Evolutionary conservation across 2,797 vertebrate species (phyloP).

Genomic region (Orientallactaga sibirica): DNA sequence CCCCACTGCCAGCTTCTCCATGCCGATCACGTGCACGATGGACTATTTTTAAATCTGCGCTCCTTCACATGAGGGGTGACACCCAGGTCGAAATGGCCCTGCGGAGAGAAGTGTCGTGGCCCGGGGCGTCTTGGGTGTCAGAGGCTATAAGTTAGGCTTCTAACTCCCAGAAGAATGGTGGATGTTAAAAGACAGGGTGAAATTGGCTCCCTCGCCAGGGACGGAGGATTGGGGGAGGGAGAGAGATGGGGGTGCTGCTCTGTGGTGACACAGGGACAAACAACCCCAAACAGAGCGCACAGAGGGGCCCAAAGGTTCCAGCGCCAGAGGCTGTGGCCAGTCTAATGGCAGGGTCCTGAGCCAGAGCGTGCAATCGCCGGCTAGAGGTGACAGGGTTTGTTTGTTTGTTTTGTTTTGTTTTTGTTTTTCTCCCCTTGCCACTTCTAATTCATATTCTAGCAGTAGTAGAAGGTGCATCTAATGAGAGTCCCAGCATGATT

Average conservation of each 20-base stretch:
- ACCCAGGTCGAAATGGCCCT: constrained; percentile 8
- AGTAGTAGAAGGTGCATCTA: neutral
- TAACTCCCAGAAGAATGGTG: neutral
- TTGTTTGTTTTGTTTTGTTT: neutral
- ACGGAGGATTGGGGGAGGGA: neutral
- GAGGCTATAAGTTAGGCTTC: constrained; percentile 13
- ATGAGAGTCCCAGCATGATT: neutral
- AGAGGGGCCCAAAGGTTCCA: constrained; percentile 42
- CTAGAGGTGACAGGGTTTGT: neutral
- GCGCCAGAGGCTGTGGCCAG: neutral
- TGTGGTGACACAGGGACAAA: constrained; percentile 67
- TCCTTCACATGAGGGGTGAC: constrained; percentile 73
- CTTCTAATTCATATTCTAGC: neutral
- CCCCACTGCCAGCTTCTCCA: constrained; percentile 81
- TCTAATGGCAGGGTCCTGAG: neutral
- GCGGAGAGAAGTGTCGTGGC: constrained; percentile 28
- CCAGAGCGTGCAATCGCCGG: constrained; percentile 23
- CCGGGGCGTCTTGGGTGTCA: neutral
- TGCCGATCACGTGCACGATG: constrained; percentile 88
- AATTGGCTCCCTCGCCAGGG: neutral
- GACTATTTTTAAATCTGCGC: constrained; percentile 89
- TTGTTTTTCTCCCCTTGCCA: neutral
- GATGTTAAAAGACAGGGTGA: neutral
- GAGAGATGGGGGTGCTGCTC: constrained; percentile 28
- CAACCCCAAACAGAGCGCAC: constrained; percentile 17